phyloP scores from a whole-genome alignment of 2,113 vertebrate genomes.

The Girardinichthys multiradiatus region DNA sequence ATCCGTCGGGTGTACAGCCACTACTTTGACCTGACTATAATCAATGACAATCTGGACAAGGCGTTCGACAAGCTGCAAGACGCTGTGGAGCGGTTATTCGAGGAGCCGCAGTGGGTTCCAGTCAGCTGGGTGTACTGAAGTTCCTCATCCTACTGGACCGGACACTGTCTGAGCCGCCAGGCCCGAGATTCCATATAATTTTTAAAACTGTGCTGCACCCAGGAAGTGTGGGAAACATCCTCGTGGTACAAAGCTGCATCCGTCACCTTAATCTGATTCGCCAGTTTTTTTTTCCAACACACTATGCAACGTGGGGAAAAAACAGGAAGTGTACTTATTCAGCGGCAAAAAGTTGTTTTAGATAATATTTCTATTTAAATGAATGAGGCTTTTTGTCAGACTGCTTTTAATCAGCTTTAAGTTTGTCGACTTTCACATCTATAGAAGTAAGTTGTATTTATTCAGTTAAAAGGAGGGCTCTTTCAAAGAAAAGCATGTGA shows the following conservation, averaged over 20 bases:
- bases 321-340: conserved; percentile 95
- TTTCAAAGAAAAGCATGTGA: conserved; percentile 50
- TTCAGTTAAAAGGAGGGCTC: conserved; percentile 61
- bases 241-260: conserved; percentile 52
- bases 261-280: conserved; percentile 63
- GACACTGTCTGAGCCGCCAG: conserved; percentile 27
- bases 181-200: conserved; percentile 19
- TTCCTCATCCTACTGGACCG: conserved; percentile 20
- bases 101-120: conserved; percentile 96
- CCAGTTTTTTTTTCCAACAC: conserved; percentile 71
- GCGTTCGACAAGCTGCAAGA: conserved; percentile 95
- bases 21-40: conserved; percentile 96
- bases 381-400: conserved; percentile 62
- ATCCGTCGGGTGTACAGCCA: conserved; percentile 96
- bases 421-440: conserved; percentile 61
- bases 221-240: conserved; percentile 29
- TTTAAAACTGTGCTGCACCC: conserved; percentile 38
- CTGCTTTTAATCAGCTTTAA: conserved; percentile 65
- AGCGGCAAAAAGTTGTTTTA: conserved; percentile 86
- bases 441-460: conserved; percentile 65
- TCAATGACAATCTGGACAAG: conserved; percentile 97
- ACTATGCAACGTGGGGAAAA: conserved; percentile 83
- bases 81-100: conserved; percentile 87
- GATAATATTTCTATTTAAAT: conserved; percentile 82
- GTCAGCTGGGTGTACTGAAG: conserved; percentile 98